Evolutionary conservation across 2,888 invertebrate species (phyloP), one percentile per base, ranked within the genome.

Genomic region (Nemapogon koenigi): DNA sequence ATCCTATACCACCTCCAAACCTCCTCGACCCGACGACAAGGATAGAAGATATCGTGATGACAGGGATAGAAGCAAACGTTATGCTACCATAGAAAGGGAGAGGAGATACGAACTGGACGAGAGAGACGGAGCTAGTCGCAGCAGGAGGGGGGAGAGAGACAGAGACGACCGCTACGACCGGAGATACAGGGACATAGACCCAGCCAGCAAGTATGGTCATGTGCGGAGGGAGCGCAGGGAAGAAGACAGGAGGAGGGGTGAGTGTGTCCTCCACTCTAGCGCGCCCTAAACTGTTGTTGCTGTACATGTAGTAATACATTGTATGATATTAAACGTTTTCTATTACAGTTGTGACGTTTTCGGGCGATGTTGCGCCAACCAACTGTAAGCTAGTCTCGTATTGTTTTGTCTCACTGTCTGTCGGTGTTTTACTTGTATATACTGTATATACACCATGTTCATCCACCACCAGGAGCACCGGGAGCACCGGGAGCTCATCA

Each of bases 331-430:
- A 8, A 19, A 3, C 4, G 15, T 32, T 39, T 41, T 22, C 26
- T 32, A 59, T 75, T 71, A 35, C 71, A 72, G 67, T 70, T 57
- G 73, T 76, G 61, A 73, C 70, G 49, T 76, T 76, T 61, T 71
- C 71, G 55, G 59, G 62, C 50, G 73, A 71, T 51, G 64, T 67
- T 44, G 66, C 63, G 56, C 48, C 53, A 53, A 63, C 53, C 49
- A 54, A 56, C 58, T 56, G 56, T 64, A 56, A 37, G 37, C 31
- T n/a, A 16, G 8, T 4, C 11, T 4, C 4, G 31, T 14, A 6
- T 3, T 6, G 31, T 31, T 31, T 31, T 31, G 35, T 8, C 15
- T 3, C 13, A 13, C n/a, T n/a, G n/a, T n/a, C n/a, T 30, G n/a
- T 3, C 3, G 3, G 30, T 16, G 16, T 16, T 2, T 32, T 16